Base-by-base conservation (phyloP, 2,888 invertebrate genomes). In the Idaea dimidiata region DNA sequence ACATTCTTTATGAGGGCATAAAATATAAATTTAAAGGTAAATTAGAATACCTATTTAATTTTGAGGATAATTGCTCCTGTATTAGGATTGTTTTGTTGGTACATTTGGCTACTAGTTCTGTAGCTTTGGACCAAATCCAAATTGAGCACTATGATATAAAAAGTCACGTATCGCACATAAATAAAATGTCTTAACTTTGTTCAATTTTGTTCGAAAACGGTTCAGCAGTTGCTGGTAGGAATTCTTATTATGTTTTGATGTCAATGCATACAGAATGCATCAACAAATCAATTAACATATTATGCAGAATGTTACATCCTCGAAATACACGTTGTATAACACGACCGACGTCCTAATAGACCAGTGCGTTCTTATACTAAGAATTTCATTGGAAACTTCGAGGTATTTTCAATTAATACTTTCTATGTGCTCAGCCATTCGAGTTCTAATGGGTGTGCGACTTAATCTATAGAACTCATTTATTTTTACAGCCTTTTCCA, bases 361-460 rank as follows among this genome's bases (percentile, higher is more conserved):
- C 16, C 57, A 69, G 65, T 70, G 68, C 59, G 62, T 65, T 33
- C 31, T 32, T 54, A 18, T 14, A 43, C 10, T 43, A 43, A 14
- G 10, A 14, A n/a, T 54, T 32, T 61, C 68, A 67, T 68, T 68
- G 62, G 63, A 68, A 72, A 72, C 63, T 31, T 59, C 59, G 61
- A 70, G 65, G 65, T 69, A 72, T 78, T 76, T 76, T 74, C 70
- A 78, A 75, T 78, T 75, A 78, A 69, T 72, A 73, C 69, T 67
- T 72, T 71, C 70, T 72, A 72, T 72, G 69, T 63, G 61, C 66
- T 68, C 68, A 65, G 66, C 68, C 66, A 14, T 63, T 69, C 73
- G 66, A 56, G 66, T 59, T 67, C 58, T 63, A 70, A 71, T 62
- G 66, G 60, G 57, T 59, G 62, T 55, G 17, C 59, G 55, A 59